Percentiles rank a stretch among this genome's conserved stretches.
Conservation (phyloP, 2,797 vertebrate genomes). For the Takifugu ocellatus region DNA sequence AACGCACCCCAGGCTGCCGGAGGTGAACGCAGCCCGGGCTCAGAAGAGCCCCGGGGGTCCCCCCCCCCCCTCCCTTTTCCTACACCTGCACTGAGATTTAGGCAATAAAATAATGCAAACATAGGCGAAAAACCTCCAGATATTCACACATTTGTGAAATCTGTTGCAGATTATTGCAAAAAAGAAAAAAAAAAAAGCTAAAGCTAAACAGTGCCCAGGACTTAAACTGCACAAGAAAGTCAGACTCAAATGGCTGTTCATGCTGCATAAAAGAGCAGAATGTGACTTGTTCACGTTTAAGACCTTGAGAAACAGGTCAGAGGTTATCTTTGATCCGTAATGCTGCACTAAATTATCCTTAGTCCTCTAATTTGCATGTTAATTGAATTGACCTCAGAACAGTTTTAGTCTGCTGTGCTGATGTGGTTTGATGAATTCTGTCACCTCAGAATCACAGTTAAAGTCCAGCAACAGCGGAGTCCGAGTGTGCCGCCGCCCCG, state of each 20-base stretch:
- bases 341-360: conserved; percentile 15
- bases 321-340: conserved; percentile 10
- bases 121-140: too few relatives aligned
- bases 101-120: too few relatives aligned
- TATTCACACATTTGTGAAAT: background rate
- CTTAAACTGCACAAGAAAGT: background rate
- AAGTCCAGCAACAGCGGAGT: background rate
- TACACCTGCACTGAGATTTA: too few relatives aligned
- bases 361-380: conserved; percentile 3
- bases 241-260: conserved; percentile 7
- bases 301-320: background rate
- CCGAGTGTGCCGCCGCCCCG: conserved; percentile 8
- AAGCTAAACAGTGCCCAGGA: background rate
- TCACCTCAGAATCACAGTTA: too few relatives aligned
- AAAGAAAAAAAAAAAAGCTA: background rate
- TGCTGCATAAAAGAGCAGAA: background rate
- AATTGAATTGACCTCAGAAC: too few relatives aligned
- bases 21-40: conserved; percentile 21
- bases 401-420: too few relatives aligned
- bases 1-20: background rate
- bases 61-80: too few relatives aligned
- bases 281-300: background rate
- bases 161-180: background rate
- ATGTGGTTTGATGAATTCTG: too few relatives aligned
- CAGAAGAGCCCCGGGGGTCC: too few relatives aligned